Evolutionary conservation across 2,113 vertebrate species (phyloP), one percentile per base, ranked within the genome.

Genomic region (Lagopus leucura): DNA sequence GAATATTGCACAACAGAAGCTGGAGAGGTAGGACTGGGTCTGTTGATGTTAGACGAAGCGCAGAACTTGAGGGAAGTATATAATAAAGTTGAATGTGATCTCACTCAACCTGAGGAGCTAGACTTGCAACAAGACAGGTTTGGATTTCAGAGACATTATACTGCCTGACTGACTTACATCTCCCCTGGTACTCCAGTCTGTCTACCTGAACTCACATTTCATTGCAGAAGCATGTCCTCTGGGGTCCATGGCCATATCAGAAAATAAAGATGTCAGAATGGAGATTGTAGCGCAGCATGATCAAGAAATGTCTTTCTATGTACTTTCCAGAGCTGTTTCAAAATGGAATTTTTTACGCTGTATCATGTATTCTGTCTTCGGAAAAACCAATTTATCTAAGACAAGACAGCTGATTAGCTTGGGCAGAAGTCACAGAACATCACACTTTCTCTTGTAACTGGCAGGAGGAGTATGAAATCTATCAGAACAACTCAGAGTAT

Each of bases 91-190:
- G 64, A 50, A 55, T 0, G 0, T n/a, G 43, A 75, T 19, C 40
- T 54, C 21, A n/a, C 38, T 60, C 30, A 28, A 54, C 25, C 34
- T 11, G 38, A 50, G 73, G 36, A 3, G 6, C 11, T n/a, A 50
- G 38, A 10, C 25, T 8, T 1, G 1, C 45, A 14, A 3, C 4
- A 24, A 64, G 11, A 19, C 1, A 2, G 18, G 30, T 43, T 43
- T 61, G 50, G 34, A 66, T 40, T 30, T 36, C 30, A 42, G 8
- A 34, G 45, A 27, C 40, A 25, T 18, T 8, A 71, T 30, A 36
- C 17, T 43, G 18, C 43, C 30, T 10, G 24, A 18, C 67, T 58
- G 69, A 61, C 25, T 24, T 40, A 42, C 58, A 30, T 12, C 30
- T 61, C 10, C 24, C 20, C 38, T 13, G 24, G 38, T 55, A 40